Percentiles rank a stretch among this genome's conserved stretches.
Conservation (phyloP, 2,888 invertebrate genomes). For the Ethmia dodecea region DNA sequence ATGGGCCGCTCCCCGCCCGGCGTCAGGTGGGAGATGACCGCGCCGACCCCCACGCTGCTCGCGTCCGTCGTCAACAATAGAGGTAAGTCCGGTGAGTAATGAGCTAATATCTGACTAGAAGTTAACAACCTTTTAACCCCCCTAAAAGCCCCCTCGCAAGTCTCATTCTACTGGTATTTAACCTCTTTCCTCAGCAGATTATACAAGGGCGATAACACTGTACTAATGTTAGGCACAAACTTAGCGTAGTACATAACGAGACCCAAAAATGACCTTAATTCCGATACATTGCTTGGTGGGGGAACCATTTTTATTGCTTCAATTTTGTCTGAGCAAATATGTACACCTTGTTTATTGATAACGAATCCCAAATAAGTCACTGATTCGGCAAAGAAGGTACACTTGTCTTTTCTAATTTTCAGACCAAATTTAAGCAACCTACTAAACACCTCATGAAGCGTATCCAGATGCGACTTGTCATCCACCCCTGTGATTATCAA, state of each 20-base stretch:
- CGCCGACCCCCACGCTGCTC: too few species aligned
- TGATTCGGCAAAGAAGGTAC: constrained; percentile 13
- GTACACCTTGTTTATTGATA: constrained; percentile 15
- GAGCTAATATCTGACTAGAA: constrained; percentile 12
- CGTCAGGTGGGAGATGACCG: constrained; percentile 11
- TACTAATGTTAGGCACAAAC: too few species aligned
- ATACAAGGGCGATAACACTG: constrained; percentile 13
- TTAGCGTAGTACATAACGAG: too few species aligned
- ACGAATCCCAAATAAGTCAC: constrained; percentile 11
- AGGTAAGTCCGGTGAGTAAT: constrained; percentile 12
- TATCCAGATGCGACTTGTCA: constrained; percentile 9
- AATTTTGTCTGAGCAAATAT: constrained; percentile 19
- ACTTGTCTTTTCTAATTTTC: constrained; percentile 16
- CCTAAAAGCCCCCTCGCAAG: constrained; percentile 7
- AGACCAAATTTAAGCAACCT: constrained; percentile 14
- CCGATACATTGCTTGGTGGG: constrained; percentile 14
- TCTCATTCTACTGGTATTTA: constrained; percentile 5
- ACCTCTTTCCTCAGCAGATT: constrained; percentile 9
- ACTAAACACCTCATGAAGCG: too few species aligned
- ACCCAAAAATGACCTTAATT: constrained; percentile 21
- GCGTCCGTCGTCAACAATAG: constrained; percentile 16
- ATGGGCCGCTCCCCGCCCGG: constrained; percentile 10
- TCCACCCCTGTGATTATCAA: constrained; percentile 13
- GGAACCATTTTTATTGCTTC: constrained; percentile 10
- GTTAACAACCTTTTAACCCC: constrained; percentile 7